phyloP scores from a whole-genome alignment of 2,113 vertebrate genomes.

The Etia nguti region DNA sequence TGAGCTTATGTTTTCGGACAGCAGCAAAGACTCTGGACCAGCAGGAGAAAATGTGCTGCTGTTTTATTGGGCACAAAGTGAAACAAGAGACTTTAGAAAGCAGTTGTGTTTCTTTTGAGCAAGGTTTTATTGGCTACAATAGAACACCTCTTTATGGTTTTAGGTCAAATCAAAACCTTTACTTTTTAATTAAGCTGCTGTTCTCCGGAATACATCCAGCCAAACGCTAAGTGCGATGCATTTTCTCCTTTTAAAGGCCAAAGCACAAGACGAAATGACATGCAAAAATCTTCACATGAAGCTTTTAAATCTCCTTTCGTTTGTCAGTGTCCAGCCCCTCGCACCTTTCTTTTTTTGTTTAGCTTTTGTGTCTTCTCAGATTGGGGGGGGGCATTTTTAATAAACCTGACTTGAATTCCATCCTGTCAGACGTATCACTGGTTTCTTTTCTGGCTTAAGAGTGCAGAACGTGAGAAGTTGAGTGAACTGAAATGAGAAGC shows the following conservation, averaged over 20 bases:
- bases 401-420: slow-evolving; percentile 58
- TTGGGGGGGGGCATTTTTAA: slow-evolving; percentile 48
- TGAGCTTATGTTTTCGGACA: background rate
- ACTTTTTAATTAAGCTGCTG: slow-evolving; percentile 6
- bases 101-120: slow-evolving; percentile 37
- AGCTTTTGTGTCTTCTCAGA: slow-evolving; percentile 27
- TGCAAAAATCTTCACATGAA: slow-evolving; percentile 54
- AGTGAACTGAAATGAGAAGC: background rate
- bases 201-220: slow-evolving; percentile 33
- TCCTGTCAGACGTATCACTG: slow-evolving; percentile 24
- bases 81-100: slow-evolving; percentile 40
- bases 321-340: slow-evolving; percentile 4
- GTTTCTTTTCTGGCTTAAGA: background rate
- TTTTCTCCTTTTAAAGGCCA: slow-evolving; percentile 67
- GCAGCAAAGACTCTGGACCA: slow-evolving; percentile 18
- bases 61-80: slow-evolving; percentile 26
- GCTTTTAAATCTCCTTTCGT: slow-evolving; percentile 36
- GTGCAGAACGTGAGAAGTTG: background rate
- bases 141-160: slow-evolving; percentile 42
- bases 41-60: slow-evolving; percentile 14
- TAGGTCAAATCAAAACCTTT: slow-evolving; percentile 39
- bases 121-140: slow-evolving; percentile 35
- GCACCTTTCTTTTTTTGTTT: background rate
- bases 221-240: slow-evolving; percentile 39
- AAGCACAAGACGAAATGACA: slow-evolving; percentile 72